These are phyloP conservation scores for Myopa testacea DNA, from an alignment of 2,888 invertebrate genomes.

Conservation along the genomic window DNA sequence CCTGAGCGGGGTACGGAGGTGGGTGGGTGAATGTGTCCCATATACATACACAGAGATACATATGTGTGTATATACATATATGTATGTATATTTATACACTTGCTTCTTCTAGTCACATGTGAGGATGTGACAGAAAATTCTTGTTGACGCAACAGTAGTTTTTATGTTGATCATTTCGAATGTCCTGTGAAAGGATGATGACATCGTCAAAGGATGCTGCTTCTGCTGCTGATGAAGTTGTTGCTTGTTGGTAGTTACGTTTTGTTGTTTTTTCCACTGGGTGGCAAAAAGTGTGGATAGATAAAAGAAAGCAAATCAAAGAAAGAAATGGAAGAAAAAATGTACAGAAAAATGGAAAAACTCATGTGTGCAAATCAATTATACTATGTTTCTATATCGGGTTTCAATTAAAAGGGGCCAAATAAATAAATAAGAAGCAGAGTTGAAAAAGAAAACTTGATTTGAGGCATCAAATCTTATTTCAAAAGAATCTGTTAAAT, in stretches of 20 bases:
- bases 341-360: not conserved
- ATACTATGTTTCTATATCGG: not conserved
- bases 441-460: too few species aligned
- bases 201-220: conserved; percentile 13
- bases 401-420: too few species aligned
- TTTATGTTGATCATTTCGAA: conserved; percentile 61
- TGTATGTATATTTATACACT: not conserved
- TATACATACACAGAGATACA: not conserved
- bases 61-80: too few species aligned
- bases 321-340: not conserved
- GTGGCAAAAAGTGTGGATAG: not conserved
- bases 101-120: not conserved
- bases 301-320: not conserved
- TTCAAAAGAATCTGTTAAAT: too few species aligned
- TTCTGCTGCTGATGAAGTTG: conserved; percentile 24
- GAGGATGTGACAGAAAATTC: conserved; percentile 16
- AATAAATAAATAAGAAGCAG: too few species aligned
- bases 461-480: too few species aligned
- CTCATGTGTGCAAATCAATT: not conserved
- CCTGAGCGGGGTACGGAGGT: conserved; percentile 6
- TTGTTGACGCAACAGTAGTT: conserved; percentile 56
- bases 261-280: not conserved
- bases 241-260: not conserved
- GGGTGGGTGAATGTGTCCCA: not conserved
- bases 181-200: conserved; percentile 54